Base-by-base conservation (phyloP, 2,797 vertebrate genomes). In the Cossypha dichroa region DNA sequence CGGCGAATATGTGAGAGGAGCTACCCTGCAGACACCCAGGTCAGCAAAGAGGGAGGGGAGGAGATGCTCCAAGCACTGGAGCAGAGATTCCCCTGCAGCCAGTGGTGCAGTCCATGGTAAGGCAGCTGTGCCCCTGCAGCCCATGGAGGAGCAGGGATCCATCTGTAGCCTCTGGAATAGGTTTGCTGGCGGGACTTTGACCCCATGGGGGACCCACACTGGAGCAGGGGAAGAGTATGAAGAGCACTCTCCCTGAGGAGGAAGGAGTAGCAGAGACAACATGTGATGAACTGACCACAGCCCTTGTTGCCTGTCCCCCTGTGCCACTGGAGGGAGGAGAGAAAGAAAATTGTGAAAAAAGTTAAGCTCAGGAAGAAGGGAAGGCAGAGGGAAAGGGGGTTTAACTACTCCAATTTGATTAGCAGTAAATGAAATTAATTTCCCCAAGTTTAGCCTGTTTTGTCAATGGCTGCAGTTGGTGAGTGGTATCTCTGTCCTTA, bases 281-380 rank as follows among this genome's bases (percentile, higher is more conserved):
- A 4, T 25, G 17, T 36, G 15, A 51, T 33, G 14, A 89, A 45
- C 29, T 19, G 18, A 52, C 4, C 26, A 34, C 15, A 52, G 38
- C 4, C 9, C 6, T 15, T 29, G 46, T 2, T 40, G 38, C 33
- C 15, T 0, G 0, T 11, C 3, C 15, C 38, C 38, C 13, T 62
- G 16, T 17, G n/a, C 36, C 34, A 28, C 7, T 10, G 45, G 7
- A 31, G 12, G 16, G 6, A 64, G 9, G 10, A 76, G 10, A 43
- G n/a, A 69, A 25, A 77, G 38, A 58, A 58, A 83, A 70, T 2
- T 2, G 2, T 29, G 21, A 52, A 45, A 46, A 31, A 70, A 70
- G 12, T 28, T 58, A 63, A 76, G 25, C 20, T 29, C 33, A 58
- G 38, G 38, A 70, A 40, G 21, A 64, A 70, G 29, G 6, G 51